Conservation (phyloP, 2,113 vertebrate genomes). For the Myodes glareolus region DNA sequence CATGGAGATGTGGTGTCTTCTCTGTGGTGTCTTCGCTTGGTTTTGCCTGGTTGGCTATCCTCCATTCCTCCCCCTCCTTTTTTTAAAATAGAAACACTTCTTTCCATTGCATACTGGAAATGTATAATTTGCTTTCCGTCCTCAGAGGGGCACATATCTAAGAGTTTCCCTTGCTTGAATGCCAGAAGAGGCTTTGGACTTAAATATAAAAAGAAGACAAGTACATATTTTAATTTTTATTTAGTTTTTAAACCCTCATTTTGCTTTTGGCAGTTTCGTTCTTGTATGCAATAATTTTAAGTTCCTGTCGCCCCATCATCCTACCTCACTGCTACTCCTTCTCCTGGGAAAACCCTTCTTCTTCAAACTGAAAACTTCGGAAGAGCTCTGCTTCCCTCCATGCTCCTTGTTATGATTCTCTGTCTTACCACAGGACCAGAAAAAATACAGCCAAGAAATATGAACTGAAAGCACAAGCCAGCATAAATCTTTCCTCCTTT, state of each 20-base stretch:
- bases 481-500: neutral
- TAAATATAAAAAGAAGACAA: neutral
- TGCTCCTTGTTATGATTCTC: neutral
- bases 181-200: neutral
- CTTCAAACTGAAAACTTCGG: neutral
- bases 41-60: neutral
- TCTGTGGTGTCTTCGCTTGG: no score
- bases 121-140: neutral
- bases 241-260: no score
- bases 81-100: neutral
- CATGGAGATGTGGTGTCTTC: neutral
- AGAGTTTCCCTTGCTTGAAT: neutral
- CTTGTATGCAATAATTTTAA: neutral
- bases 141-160: no score
- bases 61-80: no score
- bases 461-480: neutral
- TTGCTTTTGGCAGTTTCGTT: neutral
- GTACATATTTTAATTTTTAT: neutral
- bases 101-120: neutral
- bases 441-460: neutral
- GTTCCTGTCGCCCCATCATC: no score
- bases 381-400: neutral
- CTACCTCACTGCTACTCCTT: neutral
- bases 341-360: neutral
- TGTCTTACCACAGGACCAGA: neutral